phyloP scores from a whole-genome alignment of 2,797 vertebrate genomes.

The Anguilla marmorata region DNA sequence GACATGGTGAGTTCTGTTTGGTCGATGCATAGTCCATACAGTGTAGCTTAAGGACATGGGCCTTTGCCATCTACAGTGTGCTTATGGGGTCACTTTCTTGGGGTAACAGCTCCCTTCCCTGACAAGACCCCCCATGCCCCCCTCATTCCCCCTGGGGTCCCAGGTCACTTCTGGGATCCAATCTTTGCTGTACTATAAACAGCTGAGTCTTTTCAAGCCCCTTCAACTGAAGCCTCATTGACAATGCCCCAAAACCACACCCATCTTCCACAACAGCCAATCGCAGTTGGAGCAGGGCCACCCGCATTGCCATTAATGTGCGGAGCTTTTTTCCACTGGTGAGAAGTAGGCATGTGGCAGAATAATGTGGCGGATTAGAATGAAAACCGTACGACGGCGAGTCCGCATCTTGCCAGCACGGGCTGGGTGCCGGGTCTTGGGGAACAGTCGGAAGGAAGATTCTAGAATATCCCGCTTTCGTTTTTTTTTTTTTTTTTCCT shows the following conservation, averaged over 20 bases:
- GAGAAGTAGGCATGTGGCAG: background rate
- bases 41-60: background rate
- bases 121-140: no score
- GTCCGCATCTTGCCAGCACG: background rate
- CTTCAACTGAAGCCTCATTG: background rate
- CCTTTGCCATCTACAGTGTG: background rate
- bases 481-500: background rate
- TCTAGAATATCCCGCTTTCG: background rate
- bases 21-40: background rate
- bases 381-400: background rate
- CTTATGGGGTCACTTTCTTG: background rate
- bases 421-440: background rate
- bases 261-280: background rate
- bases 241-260: background rate
- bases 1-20: slow-evolving; percentile 24
- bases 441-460: background rate
- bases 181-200: no score
- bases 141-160: no score
- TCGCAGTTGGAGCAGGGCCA: background rate
- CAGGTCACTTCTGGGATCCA: no score
- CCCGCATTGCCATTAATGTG: background rate
- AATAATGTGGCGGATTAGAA: background rate
- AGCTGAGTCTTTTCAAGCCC: no score
- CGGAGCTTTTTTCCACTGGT: background rate
- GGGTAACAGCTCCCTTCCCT: background rate